Evolutionary conservation across 1,140 invertebrate genomes (phyloP), one percentile per base, ranked within the genome.

Genomic region (Drosophila lini): DNA sequence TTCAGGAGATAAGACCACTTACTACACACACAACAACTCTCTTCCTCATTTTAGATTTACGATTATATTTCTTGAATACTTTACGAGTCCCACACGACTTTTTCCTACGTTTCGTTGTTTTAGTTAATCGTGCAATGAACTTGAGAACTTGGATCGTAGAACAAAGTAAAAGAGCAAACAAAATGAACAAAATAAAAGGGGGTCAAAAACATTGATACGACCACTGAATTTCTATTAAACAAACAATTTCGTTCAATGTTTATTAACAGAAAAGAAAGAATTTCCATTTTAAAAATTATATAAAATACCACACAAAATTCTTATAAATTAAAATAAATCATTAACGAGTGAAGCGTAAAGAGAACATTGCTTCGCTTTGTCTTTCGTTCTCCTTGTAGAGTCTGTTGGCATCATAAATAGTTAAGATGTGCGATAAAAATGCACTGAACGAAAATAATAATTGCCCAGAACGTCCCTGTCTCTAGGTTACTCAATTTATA

Each of bases 101-200:
- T 50, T 48, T 38, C n/a, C 19, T 22, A 6, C 36, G 41, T 47
- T 71, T 59, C 64, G 81, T 74, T 85, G 78, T 36, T 65, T 84
- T 83, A 64, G 73, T 85, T 81, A 85, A 83, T 83, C 81, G 81
- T 65, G 77, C 81, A 63, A 69, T 79, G 81, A 77, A 77, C 81
- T 77, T 80, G 74, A 65, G 60, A 52, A 36, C 62, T 36, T 60
- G 44, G 61, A 75, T 65, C 60, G 64, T 25, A 42, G 47, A 76
- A 42, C 67, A 70, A 53, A 78, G 63, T 53, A 55, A 70, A 62
- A 59, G 25, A 15, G 32, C 32, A 77, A 79, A 67, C 38, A 34
- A 25, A 60, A 19, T 22, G 16, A 61, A 36, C 25, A 64, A 65
- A 56, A 41, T 16, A 74, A 15, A 41, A 34, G 16, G 31, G 42